Percentiles rank a stretch among this genome's conserved stretches.
Conservation (phyloP, 2,113 vertebrate species). For the Zosterops pallidus region DNA sequence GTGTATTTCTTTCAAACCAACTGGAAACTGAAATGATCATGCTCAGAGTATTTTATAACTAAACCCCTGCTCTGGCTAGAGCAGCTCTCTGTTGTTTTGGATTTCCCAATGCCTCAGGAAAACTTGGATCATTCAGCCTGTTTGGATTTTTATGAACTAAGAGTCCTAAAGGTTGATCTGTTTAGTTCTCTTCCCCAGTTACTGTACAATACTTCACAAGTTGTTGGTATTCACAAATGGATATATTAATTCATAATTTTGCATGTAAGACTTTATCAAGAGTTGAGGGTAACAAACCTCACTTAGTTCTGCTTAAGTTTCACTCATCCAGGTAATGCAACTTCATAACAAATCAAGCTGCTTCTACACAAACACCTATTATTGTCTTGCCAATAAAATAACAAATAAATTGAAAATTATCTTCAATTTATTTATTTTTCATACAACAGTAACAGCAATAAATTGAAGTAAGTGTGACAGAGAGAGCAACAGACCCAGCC, state of each 20-base stretch:
- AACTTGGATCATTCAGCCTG: background rate
- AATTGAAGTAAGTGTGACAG: background rate
- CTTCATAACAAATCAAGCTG: background rate
- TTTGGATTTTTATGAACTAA: background rate
- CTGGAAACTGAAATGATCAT: background rate
- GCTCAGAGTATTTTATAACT: background rate
- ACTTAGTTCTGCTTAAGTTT: background rate
- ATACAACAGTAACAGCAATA: background rate
- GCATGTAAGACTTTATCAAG: background rate
- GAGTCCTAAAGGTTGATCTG: background rate
- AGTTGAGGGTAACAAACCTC: background rate
- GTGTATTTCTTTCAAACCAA: background rate
- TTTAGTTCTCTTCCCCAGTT: background rate
- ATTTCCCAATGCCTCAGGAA: background rate
- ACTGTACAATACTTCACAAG: background rate
- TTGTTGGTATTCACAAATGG: background rate
- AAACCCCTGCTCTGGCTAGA: background rate
- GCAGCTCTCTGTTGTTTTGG: background rate
- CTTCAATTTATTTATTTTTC: background rate
- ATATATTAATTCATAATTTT: background rate
- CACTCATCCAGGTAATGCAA: background rate
- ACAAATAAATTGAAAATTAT: background rate
- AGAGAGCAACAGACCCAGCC: background rate
- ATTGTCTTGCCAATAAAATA: background rate
- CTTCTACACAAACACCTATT: background rate